Evolutionary conservation across 2,888 invertebrate genomes (phyloP).

Genomic region (Andrena chrysosceles): DNA sequence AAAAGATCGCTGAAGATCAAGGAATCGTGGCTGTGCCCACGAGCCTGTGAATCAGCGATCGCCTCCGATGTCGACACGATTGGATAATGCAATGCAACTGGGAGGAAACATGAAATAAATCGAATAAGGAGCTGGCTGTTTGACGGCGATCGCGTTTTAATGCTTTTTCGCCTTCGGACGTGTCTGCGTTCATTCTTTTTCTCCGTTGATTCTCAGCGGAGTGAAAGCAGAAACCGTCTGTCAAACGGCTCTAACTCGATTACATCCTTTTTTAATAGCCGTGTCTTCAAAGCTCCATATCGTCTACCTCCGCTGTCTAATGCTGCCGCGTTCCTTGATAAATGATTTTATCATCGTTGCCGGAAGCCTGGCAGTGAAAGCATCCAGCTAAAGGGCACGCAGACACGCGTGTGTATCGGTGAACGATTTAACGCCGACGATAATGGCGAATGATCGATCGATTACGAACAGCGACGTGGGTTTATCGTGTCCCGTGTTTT

Average conservation of each 20-base stretch:
- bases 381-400: slow-evolving; percentile 23
- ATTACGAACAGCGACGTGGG: slow-evolving; percentile 18
- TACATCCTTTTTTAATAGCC: slow-evolving; percentile 22
- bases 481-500: slow-evolving; percentile 12
- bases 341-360: slow-evolving; percentile 35
- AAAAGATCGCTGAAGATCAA: not conserved
- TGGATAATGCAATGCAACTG: not conserved
- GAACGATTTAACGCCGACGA: slow-evolving; percentile 24
- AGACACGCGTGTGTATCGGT: slow-evolving; percentile 21
- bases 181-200: slow-evolving; percentile 13
- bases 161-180: slow-evolving; percentile 41
- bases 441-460: slow-evolving; percentile 54
- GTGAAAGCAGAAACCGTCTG: slow-evolving; percentile 57
- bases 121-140: slow-evolving; percentile 14
- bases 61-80: slow-evolving; percentile 11
- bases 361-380: slow-evolving; percentile 24
- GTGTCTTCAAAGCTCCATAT: slow-evolving; percentile 11
- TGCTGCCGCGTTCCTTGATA: slow-evolving; percentile 16
- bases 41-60: not conserved
- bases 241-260: slow-evolving; percentile 38
- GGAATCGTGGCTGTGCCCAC: not conserved
- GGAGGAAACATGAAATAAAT: slow-evolving; percentile 11
- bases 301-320: not conserved
- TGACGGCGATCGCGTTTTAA: slow-evolving; percentile 19
- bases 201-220: slow-evolving; percentile 28